Conservation (phyloP, 2,113 vertebrate genomes). For the Regulus satrapa region DNA sequence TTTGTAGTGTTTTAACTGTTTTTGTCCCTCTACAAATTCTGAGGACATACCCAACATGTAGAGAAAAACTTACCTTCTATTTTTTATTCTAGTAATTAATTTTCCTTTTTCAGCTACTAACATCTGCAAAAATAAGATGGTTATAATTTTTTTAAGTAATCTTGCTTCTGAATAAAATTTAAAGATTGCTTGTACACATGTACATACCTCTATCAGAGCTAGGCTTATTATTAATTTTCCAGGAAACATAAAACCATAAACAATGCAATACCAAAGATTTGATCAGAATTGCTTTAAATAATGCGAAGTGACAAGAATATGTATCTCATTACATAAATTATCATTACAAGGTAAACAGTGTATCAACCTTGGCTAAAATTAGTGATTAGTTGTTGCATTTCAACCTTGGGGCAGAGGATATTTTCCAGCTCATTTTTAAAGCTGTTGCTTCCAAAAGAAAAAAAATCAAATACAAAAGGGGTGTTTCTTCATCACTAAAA, state of each 20-base stretch:
- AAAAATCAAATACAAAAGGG: background rate
- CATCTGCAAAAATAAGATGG: background rate
- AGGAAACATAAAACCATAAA: background rate
- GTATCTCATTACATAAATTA: background rate
- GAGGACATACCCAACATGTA: background rate
- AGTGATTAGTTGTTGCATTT: background rate
- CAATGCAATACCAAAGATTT: background rate
- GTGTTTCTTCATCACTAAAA: background rate
- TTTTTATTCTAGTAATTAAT: background rate
- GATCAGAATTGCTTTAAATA: background rate
- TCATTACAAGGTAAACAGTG: background rate
- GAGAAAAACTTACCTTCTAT: background rate
- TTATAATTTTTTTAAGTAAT: background rate
- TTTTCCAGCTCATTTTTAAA: background rate
- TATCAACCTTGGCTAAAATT: background rate
- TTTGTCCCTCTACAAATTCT: background rate
- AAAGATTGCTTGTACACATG: background rate
- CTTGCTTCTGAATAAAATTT: background rate
- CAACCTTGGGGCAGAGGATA: background rate
- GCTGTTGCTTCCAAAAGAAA: background rate
- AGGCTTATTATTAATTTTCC: background rate
- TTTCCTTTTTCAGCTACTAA: background rate
- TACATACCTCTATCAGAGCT: background rate
- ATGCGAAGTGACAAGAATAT: background rate
- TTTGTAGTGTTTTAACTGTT: background rate